These are phyloP conservation scores for Lampris megalopsis DNA, from an alignment of 2,113 vertebrate species.

Conservation along the genomic window DNA sequence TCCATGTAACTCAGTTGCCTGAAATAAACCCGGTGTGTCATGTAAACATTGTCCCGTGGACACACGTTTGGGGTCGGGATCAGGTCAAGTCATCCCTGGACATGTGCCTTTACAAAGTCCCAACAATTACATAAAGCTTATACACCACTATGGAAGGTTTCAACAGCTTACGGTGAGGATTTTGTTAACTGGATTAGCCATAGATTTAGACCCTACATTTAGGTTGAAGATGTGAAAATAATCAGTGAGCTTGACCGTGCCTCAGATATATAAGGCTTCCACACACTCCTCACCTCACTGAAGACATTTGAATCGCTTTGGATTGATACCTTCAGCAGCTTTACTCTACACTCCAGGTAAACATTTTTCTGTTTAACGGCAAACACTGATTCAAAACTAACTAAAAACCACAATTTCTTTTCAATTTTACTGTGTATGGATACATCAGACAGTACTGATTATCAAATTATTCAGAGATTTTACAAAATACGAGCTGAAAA, in stretches of 20 bases:
- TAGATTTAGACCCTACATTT: slow-evolving; percentile 74
- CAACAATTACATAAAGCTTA: slow-evolving; percentile 71
- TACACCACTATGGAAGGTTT: slow-evolving; percentile 45
- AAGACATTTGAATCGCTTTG: slow-evolving; percentile 16
- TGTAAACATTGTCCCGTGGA: slow-evolving; percentile 19
- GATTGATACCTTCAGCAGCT: slow-evolving; percentile 7
- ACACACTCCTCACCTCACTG: not conserved
- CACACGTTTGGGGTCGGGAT: slow-evolving; percentile 26
- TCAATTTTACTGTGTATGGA: too few relatives aligned
- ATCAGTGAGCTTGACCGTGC: slow-evolving; percentile 39
- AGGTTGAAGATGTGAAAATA: slow-evolving; percentile 68
- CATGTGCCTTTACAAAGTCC: slow-evolving; percentile 34
- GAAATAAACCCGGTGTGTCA: slow-evolving; percentile 15
- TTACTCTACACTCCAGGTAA: slow-evolving; percentile 48
- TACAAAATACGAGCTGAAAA: too few relatives aligned
- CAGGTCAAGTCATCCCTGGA: not conserved
- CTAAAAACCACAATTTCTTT: too few relatives aligned
- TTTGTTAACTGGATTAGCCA: slow-evolving; percentile 70
- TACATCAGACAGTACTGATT: too few relatives aligned
- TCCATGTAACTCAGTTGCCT: not conserved
- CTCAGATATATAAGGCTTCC: slow-evolving; percentile 52
- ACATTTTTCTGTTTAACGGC: not conserved
- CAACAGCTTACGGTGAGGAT: slow-evolving; percentile 68
- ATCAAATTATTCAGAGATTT: too few relatives aligned
- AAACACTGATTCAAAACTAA: not conserved